phyloP scores from a whole-genome alignment of 2,888 invertebrate genomes.

The Drosophila ezoana region DNA sequence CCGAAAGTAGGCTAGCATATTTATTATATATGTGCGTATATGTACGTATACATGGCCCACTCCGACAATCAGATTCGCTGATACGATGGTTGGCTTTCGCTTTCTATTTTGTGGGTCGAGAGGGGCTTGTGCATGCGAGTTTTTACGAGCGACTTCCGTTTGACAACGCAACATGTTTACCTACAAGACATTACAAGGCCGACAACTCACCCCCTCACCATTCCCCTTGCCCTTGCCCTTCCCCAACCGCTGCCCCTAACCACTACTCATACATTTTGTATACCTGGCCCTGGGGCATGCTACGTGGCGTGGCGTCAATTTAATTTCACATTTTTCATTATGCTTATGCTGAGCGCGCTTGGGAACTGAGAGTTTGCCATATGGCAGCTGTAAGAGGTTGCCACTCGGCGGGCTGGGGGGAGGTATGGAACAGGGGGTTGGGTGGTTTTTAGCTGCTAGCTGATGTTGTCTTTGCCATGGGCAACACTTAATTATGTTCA shows the following conservation, averaged over 20 bases:
- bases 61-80: constrained; percentile 46
- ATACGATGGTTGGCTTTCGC: constrained; percentile 50
- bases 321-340: constrained; percentile 80
- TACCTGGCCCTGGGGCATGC: constrained; percentile 41
- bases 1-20: constrained; percentile 56
- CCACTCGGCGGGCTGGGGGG: not conserved
- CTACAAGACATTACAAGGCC: constrained; percentile 79
- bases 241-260: not conserved
- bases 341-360: constrained; percentile 60
- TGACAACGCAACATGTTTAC: constrained; percentile 77
- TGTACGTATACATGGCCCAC: constrained; percentile 7
- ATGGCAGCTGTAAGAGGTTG: constrained; percentile 26
- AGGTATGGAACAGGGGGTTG: not conserved
- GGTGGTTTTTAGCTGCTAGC: constrained; percentile 10
- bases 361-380: constrained; percentile 36
- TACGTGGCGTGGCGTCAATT: constrained; percentile 78
- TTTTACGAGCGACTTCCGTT: constrained; percentile 78
- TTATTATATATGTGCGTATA: constrained; percentile 47
- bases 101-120: constrained; percentile 19
- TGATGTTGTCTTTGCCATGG: constrained; percentile 67
- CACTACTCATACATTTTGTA: constrained; percentile 26
- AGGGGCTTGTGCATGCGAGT: constrained; percentile 41
- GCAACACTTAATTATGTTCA: constrained; percentile 81
- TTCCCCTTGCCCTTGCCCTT: not conserved
- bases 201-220: constrained; percentile 31